These are phyloP conservation scores for Pterostichus madidus DNA, from an alignment of 2,888 invertebrate genomes.

Conservation along the genomic window DNA sequence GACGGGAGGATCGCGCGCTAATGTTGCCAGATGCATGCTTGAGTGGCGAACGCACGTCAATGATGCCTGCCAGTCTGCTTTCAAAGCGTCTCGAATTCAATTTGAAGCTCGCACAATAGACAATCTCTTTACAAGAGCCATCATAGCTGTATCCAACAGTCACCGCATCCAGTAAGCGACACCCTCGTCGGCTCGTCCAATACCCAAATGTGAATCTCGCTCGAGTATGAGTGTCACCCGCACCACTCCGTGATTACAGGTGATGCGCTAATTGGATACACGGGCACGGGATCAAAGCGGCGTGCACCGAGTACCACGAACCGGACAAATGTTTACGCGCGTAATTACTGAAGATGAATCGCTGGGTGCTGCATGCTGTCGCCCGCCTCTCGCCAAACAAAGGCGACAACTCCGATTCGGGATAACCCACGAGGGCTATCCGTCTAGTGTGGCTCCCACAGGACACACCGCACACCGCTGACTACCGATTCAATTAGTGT, in stretches of 20 bases:
- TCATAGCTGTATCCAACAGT: constrained; percentile 46
- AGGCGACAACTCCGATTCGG: constrained; percentile 50
- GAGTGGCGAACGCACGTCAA: constrained; percentile 61
- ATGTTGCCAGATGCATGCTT: constrained; percentile 48
- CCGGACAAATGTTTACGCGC: constrained; percentile 64
- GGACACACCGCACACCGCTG: constrained; percentile 70
- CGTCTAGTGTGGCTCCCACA: constrained; percentile 70
- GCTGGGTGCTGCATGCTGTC: constrained; percentile 1
- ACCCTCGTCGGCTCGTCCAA: constrained; percentile 5
- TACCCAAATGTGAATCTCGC: constrained; percentile 16
- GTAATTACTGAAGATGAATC: constrained; percentile 65
- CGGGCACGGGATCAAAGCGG: constrained; percentile 54
- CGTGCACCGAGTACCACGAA: constrained; percentile 16
- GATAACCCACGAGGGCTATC: constrained; percentile 70
- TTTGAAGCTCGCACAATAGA: constrained; percentile 73
- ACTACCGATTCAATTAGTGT: constrained; percentile 71
- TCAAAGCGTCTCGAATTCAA: constrained; percentile 72
- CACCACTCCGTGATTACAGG: constrained; percentile 9
- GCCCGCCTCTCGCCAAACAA: constrained; percentile 49
- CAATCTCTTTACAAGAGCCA: constrained; percentile 70
- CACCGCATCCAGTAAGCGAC: constrained; percentile 34
- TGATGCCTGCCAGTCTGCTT: constrained; percentile 68
- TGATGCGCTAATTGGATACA: constrained; percentile 58
- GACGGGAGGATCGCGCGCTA: constrained; percentile 48
- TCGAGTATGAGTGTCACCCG: neutral